Evolutionary conservation across 2,113 vertebrate genomes (phyloP).

Genomic region (Pseudolaguvia tuberculata): DNA sequence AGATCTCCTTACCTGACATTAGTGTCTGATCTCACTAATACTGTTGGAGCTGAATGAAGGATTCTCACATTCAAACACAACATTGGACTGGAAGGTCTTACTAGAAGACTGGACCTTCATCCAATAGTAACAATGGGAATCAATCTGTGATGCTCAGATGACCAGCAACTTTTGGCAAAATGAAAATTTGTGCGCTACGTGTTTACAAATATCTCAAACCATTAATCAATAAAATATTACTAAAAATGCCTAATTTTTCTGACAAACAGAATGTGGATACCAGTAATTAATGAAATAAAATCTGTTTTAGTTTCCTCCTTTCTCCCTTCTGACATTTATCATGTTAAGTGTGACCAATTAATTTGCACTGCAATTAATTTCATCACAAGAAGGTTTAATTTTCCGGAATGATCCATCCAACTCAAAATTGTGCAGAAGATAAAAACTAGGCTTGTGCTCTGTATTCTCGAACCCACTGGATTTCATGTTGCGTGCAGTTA

Average conservation of each 20-base stretch:
- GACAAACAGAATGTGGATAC: constrained; percentile 28
- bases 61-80: no score
- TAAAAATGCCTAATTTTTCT: constrained; percentile 20
- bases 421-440: constrained; percentile 14
- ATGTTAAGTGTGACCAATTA: constrained; percentile 42
- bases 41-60: no score
- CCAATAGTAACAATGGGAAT: no score
- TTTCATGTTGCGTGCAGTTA: not conserved
- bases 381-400: constrained; percentile 40
- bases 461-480: constrained; percentile 18
- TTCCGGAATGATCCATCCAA: constrained; percentile 36
- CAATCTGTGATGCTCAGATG: no score
- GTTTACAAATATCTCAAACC: constrained; percentile 21
- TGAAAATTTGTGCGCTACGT: not conserved
- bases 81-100: no score
- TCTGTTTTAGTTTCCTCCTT: constrained; percentile 22
- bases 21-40: no score
- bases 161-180: no score
- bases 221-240: not conserved
- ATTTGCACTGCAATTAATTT: constrained; percentile 50
- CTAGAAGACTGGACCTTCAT: no score
- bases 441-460: constrained; percentile 13
- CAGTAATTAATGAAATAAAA: constrained; percentile 49
- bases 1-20: no score
- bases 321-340: constrained; percentile 48